Evolutionary conservation across 2,888 invertebrate species (phyloP), one percentile per base, ranked within the genome.

Genomic region (Spilosoma lubricipeda): DNA sequence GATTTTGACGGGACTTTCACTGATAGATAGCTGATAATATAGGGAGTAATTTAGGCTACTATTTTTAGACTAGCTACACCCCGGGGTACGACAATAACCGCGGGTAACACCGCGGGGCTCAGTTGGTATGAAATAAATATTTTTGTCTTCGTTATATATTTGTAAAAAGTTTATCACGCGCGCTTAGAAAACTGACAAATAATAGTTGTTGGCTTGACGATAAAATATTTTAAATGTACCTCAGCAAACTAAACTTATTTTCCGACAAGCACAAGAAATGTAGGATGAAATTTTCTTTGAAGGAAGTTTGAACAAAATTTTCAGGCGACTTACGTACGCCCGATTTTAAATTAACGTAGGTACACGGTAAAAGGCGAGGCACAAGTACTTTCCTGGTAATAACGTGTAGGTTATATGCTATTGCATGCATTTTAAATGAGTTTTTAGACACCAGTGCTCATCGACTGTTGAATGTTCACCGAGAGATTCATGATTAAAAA

Each of bases 401-500:
- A 72, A 81, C 74, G 71, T 73, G 71, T 78, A 71, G 74, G 76
- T 78, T 74, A 78, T 76, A 59, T 70, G 71, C 45, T 56, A 63
- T 64, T 73, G 67, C 76, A 80, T 82, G 80, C 77, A 85, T 85
- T 83, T 82, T 81, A 71, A 76, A 82, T 81, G 73, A 84, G 73
- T 76, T 76, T 81, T 80, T 72, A 67, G 13, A 69, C 66, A 77
- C 5, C 30, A 72, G 36, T 70, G 63, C 39, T 70, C 56, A 67
- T 78, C 65, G 18, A 73, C 72, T 73, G 72, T 72, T 69, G 67
- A 74, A 80, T 64, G 39, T 77, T 80, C n/a, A 73, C n/a, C 66
- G 59, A 66, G 63, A 67, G 45, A 71, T 82, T 77, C 36, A 36
- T 63, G 48, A 59, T 36, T 59, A n/a, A 36, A 36, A 70, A 82